Conservation (phyloP, 2,888 invertebrate genomes). For the Tyria jacobaeae region DNA sequence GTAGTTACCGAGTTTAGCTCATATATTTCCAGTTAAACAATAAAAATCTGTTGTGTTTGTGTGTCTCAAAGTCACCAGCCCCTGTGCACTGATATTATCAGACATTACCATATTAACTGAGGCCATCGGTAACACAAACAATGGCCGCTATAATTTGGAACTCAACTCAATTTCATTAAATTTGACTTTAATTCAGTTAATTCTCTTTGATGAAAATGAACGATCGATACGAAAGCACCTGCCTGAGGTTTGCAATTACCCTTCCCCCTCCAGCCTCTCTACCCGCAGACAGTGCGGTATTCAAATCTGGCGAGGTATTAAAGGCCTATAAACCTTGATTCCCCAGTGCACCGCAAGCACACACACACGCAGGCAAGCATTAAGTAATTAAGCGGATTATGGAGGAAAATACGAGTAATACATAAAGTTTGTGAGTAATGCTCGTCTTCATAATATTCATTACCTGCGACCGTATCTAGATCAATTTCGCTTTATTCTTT, state of each 20-base stretch:
- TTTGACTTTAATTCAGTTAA: constrained; percentile 18
- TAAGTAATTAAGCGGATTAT: constrained; percentile 32
- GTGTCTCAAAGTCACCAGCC: constrained; percentile 21
- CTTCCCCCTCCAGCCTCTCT: neutral
- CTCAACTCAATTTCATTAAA: constrained; percentile 24
- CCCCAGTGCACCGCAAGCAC: constrained; percentile 4
- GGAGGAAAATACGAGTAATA: constrained; percentile 26
- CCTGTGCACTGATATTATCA: constrained; percentile 28
- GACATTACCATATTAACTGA: constrained; percentile 34
- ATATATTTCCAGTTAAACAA: too few species aligned
- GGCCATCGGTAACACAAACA: constrained; percentile 33
- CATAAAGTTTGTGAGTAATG: constrained; percentile 37
- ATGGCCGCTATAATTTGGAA: constrained; percentile 11
- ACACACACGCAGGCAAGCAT: constrained; percentile 20
- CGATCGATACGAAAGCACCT: constrained; percentile 21
- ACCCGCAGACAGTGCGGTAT: constrained; percentile 10
- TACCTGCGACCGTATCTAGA: constrained; percentile 25
- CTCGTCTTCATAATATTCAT: constrained; percentile 24
- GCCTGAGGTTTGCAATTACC: constrained; percentile 20
- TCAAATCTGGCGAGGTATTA: constrained; percentile 23
- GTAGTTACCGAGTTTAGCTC: too few species aligned
- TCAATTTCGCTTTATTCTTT: constrained; percentile 21
- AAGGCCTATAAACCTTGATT: constrained; percentile 7
- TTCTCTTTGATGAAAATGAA: constrained; percentile 21
- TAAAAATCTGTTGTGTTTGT: constrained; percentile 21